Base-by-base conservation (phyloP, 1,140 invertebrate genomes). In the Zaprionus vittiger region DNA sequence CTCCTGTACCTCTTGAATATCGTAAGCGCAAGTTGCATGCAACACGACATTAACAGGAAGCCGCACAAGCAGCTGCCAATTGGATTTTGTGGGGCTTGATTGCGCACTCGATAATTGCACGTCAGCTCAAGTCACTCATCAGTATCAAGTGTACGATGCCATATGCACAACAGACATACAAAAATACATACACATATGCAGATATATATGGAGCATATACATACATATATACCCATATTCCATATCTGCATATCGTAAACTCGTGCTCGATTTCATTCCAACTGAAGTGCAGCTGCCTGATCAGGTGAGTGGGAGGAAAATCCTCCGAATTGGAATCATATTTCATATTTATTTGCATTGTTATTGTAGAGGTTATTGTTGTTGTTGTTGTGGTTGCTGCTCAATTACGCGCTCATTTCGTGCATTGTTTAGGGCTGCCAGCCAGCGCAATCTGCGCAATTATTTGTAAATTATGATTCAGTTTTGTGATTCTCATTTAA, bases 81-180 rank as follows among this genome's bases (percentile, higher is more conserved):
- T 67, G 75, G 54, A 72, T 68, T 72, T 77, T 73, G 38, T 66
- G 77, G 34, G 37, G 67, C 66, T 63, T 79, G 47, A 44, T 61
- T 24, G 28, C 24, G 24, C 31, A 59, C 65, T 68, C 62, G 63
- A 66, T 73, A 61, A 68, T 73, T 68, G 44, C 41, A 59, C 52
- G 64, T 67, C 44, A 67, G 63, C 28, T 31, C 17, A 34, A 47
- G 31, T 22, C 59, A 20, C 44, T 37, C 28, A 28, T 52, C 62
- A 52, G 12, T 28, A 22, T 31, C 24, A 54, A 26, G 20, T 54
- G 26, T 4, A 15, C n/a, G n/a, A 66, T 41, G 34, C 4, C 47
- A 34, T 60, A 26, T 6, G 28, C 20, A 28, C 4, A n/a, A 15
- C 26, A 17, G 3, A 52, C 47, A 52, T 12, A 52, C 12, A 31